Evolutionary conservation across 2,888 invertebrate genomes (phyloP), one percentile per base, ranked within the genome.

Genomic region (Mactromeris polynyma): DNA sequence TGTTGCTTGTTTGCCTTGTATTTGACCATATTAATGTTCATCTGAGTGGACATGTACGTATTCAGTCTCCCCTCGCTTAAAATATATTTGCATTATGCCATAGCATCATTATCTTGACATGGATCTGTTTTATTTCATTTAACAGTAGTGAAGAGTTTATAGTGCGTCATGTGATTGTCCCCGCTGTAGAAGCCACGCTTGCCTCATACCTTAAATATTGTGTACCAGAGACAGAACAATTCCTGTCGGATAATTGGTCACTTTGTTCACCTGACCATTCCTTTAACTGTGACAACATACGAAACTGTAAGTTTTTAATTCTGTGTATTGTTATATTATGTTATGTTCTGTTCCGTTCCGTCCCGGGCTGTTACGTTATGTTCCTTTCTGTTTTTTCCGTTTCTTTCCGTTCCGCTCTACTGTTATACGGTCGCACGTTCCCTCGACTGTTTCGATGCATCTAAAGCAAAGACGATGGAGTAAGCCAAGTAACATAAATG

Each of bases 61-160:
- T n/a, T n/a, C n/a, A n/a, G n/a, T n/a, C n/a, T n/a, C n/a, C n/a
- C n/a, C n/a, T n/a, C n/a, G n/a, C n/a, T n/a, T n/a, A n/a, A n/a
- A n/a, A n/a, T n/a, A n/a, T 17, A 51, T 51, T 17, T 51, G 51
- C 51, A 9, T 14, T 51, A 51, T 51, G 2, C 11, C 14, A 54
- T 54, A 54, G 17, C n/a, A 11, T 21, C 54, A 9, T 54, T 21
- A 21, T 54, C 21, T n/a, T 1, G 19, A 19, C 19, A 21, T 54
- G 19, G 51, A 54, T 54, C 6, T 54, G 19, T 54, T 7, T 51
- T 19, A 11, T n/a, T 26, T 26, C 9, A 64, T 64, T 64, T 33
- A 33, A 73, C 54, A 83, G 83, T 31, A 83, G 73, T 83, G 11
- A 64, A 17, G 73, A 83, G 2, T 83, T 83, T 46, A 9, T 73